Evolutionary conservation across 2,888 invertebrate genomes (phyloP), one percentile per base, ranked within the genome.

Genomic region (Chalcis sispes): DNA sequence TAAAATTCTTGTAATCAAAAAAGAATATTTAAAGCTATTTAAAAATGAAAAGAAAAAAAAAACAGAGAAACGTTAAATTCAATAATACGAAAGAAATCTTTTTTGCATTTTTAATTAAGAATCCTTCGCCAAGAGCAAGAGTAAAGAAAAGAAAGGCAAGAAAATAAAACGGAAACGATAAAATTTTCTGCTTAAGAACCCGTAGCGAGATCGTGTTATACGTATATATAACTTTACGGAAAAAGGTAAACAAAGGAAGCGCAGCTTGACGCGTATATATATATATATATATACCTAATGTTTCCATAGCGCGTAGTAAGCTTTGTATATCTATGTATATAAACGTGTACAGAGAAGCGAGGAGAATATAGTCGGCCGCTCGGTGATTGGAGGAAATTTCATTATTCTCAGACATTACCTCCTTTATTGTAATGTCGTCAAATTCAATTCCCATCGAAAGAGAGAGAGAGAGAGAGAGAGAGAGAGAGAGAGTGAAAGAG

Each of bases 361-460:
- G 25, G 54, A 25, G 2, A n/a, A n/a, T 1, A 65, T 54, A 29
- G 20, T 46, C 54, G 69, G 32, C n/a, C 72, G 54, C 56, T 62
- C 58, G 83, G 85, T 86, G 87, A 87, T 87, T 87, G 87, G 85
- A 85, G 87, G 83, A 87, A 87, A 87, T 87, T 87, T 87, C 86
- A 87, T 87, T 87, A 87, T 87, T 87, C 86, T 86, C 86, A 85
- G 86, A 85, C 87, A 87, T 87, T 87, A 87, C 86, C 86, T 83
- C 84, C 87, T 86, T 87, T 86, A 87, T 87, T 87, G 87, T 87
- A 87, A 87, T 86, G 87, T 86, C 86, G 86, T 87, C 86, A 87
- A 86, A 87, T 87, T 87, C 86, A 85, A 87, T 87, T 86, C 86
- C 84, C 83, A 85, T 82, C 83, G 73, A n/a, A 29, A 52, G 25